A percentile compares a stretch with the other conserved stretches of the same genome.
Evolutionary conservation across 2,888 invertebrate species (phyloP).

Genomic region (Lepidocyrtinus sp.): DNA sequence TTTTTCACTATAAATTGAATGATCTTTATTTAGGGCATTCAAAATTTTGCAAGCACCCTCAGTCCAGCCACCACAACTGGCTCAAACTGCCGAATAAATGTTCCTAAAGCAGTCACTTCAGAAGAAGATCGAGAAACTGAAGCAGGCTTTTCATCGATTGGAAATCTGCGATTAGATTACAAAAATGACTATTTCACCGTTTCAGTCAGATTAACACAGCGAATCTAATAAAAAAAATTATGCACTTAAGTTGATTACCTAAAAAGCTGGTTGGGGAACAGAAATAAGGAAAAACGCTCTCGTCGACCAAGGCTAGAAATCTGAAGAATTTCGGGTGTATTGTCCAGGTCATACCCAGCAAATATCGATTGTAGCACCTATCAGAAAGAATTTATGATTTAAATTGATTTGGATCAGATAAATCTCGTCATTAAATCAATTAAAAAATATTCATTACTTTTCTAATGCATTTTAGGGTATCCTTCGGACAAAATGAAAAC

Average conservation of each 20-base stretch:
- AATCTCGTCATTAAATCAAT: background rate
- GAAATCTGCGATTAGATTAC: slow-evolving; percentile 20
- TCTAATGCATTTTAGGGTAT: slow-evolving; percentile 83
- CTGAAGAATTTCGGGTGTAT: background rate
- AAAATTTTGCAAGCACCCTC: slow-evolving; percentile 76
- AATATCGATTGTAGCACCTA: slow-evolving; percentile 78
- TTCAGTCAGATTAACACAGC: slow-evolving; percentile 21
- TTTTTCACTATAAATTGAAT: slow-evolving; percentile 71
- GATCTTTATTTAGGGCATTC: slow-evolving; percentile 2
- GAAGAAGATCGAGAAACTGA: slow-evolving; percentile 67
- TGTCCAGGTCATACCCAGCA: slow-evolving; percentile 72
- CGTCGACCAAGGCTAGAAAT: background rate
- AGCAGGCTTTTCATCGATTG: slow-evolving; percentile 44
- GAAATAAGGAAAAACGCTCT: slow-evolving; percentile 72
- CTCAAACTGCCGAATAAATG: slow-evolving; percentile 93
- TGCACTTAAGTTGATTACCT: slow-evolving; percentile 19
- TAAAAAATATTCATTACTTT: slow-evolving; percentile 75
- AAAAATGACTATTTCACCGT: too few relatives aligned
- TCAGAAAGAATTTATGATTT: background rate
- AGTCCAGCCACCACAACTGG: slow-evolving; percentile 94
- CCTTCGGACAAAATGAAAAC: slow-evolving; percentile 80
- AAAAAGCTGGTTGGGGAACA: slow-evolving; percentile 73
- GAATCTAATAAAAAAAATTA: background rate
- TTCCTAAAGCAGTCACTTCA: slow-evolving; percentile 79
- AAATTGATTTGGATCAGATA: too few relatives aligned